Evolutionary conservation across 1,140 invertebrate species (phyloP), one percentile per base, ranked within the genome.

Genomic region (Maconellicoccus hirsutus): DNA sequence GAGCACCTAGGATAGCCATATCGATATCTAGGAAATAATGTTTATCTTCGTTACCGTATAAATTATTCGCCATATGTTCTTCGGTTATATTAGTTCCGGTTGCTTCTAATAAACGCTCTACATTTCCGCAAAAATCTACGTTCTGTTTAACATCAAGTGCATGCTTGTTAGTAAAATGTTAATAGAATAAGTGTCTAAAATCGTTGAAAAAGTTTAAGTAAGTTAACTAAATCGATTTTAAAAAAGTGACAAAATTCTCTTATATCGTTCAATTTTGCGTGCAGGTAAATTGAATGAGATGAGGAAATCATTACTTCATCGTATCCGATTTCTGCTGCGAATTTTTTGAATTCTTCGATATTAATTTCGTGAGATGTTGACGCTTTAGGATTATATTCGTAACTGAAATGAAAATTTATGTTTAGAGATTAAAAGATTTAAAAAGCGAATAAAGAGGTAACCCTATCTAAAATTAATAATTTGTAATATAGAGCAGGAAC

Each of bases 21-120:
- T 86, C 85, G 72, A 86, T 79, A 76, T 86, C 85, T 69, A 86
- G 76, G 59, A 86, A 82, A 76, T 83, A 86, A 76, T 86, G 85
- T 73, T 79, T 78, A 76, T 86, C 85, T 69, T 85, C 83, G 69
- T 75, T 76, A n/a, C 85, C 85, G 75, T 77, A 84, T 23, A 77
- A 77, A 69, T 81, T 83, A 23, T 80, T 80, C 19, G 80, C 79
- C 76, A 83, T 84, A 75, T 86, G 84, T 66, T 84, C 85, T 42
- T 86, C 85, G 6, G 85, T 86, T 73, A 83, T 84, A 72, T 85
- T 82, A 16, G 81, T 84, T 23, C 81, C 79, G 3, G 80, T 79
- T 70, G 83, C 78, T 74, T 82, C 77, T 14, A 86, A 78, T 59
- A 86, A 75, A 33, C 78, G 76, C 70, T 80, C 78, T 1, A 85